phyloP scores from a whole-genome alignment of 2,113 vertebrate genomes.

The Festucalex cinctus region DNA sequence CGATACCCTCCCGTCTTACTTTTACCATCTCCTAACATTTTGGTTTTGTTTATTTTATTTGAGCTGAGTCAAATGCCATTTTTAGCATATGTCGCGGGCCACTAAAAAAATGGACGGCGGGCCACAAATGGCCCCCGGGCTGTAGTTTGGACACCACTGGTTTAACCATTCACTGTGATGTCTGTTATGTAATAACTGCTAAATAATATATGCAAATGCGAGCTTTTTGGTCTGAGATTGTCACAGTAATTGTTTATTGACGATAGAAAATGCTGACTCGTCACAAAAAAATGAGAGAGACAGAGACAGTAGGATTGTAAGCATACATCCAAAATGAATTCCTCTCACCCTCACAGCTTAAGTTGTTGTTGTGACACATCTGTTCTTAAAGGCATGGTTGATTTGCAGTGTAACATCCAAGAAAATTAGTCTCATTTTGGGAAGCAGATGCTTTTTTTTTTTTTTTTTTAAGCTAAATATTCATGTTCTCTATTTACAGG shows the following conservation, averaged over 20 bases:
- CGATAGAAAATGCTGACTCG: neutral
- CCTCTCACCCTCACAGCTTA: neutral
- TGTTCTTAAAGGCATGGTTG: neutral
- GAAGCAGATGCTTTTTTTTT: neutral
- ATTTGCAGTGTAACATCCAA: constrained; percentile 1
- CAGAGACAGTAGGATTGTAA: neutral
- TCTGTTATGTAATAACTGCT: neutral
- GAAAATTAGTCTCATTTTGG: neutral
- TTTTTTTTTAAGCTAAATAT: neutral
- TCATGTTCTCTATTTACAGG: neutral
- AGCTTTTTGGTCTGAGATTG: neutral
- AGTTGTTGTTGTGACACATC: neutral
- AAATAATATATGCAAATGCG: neutral
- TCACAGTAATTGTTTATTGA: neutral
- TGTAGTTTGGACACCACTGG: too few species aligned
- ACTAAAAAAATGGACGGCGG: too few species aligned
- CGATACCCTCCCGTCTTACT: too few species aligned
- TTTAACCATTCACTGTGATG: neutral
- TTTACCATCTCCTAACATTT: too few species aligned
- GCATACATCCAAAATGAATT: neutral
- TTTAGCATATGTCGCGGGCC: too few species aligned
- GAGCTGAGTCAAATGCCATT: too few species aligned
- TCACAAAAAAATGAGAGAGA: neutral
- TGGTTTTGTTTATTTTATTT: too few species aligned
- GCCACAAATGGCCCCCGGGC: too few species aligned